Evolutionary conservation across 2,797 vertebrate genomes (phyloP).

Genomic region (Amblyraja radiata): DNA sequence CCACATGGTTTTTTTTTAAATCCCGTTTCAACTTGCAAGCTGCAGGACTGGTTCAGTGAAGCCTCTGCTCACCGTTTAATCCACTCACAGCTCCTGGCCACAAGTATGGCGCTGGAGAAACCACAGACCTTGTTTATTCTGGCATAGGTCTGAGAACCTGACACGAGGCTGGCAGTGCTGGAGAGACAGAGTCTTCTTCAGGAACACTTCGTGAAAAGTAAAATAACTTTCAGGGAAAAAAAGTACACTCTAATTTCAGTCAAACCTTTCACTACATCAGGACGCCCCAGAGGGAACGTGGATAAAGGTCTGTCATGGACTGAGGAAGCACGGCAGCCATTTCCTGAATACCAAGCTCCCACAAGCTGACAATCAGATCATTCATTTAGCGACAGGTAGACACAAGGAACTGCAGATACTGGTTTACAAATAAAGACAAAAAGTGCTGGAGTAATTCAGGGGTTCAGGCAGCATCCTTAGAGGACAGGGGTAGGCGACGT

Average conservation of each 20-base stretch:
- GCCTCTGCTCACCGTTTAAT: neutral
- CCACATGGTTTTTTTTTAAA: neutral
- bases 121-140: neutral
- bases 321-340: too few relatives aligned
- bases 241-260: neutral
- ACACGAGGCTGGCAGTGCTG: neutral
- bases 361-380: too few relatives aligned
- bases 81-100: too few relatives aligned
- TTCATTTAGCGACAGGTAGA: too few relatives aligned
- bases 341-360: too few relatives aligned
- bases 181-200: neutral
- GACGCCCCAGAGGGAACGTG: neutral
- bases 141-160: neutral
- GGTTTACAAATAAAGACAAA: too few relatives aligned
- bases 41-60: neutral
- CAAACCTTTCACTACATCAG: neutral
- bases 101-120: neutral
- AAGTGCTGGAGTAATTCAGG: too few relatives aligned
- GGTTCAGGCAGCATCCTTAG: too few relatives aligned
- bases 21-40: neutral
- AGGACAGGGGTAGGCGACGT: too few relatives aligned
- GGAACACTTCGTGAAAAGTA: neutral
- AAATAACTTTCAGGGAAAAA: neutral
- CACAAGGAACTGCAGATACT: too few relatives aligned
- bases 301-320: too few relatives aligned